These are phyloP conservation scores for Xenopus petersii DNA, from an alignment of 2,797 vertebrate species.

Conservation along the genomic window DNA sequence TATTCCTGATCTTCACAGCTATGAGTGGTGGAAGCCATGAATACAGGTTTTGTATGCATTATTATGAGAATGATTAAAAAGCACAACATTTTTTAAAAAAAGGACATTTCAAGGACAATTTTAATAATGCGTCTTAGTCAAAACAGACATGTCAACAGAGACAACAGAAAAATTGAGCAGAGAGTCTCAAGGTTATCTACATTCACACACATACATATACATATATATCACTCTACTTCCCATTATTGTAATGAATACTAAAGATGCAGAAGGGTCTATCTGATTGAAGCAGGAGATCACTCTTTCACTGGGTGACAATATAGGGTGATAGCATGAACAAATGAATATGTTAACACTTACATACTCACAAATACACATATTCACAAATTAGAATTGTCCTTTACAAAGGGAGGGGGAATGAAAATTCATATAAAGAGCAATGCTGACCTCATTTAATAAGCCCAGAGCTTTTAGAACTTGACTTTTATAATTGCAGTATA, in stretches of 20 bases:
- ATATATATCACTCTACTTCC: conserved; percentile 31
- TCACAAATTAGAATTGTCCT: too few relatives aligned
- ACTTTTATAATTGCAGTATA: not conserved
- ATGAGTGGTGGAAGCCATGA: too few relatives aligned
- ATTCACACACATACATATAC: conserved; percentile 10
- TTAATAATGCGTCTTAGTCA: not conserved
- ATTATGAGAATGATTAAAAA: too few relatives aligned
- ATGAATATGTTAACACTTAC: conserved; percentile 30
- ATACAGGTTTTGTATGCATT: too few relatives aligned
- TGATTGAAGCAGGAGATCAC: conserved; percentile 17
- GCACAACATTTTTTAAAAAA: too few relatives aligned
- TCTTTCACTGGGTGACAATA: conserved; percentile 20
- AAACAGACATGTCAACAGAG: conserved; percentile 2
- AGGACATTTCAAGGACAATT: too few relatives aligned
- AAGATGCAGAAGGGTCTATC: conserved; percentile 29
- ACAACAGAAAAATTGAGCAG: not conserved
- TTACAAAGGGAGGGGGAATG: too few relatives aligned
- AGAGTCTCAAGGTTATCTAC: conserved; percentile 37
- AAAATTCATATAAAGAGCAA: too few relatives aligned
- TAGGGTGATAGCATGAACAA: conserved; percentile 15
- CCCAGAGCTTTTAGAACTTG: too few relatives aligned
- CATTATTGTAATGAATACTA: conserved; percentile 37
- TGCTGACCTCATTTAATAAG: too few relatives aligned
- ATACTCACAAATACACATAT: too few relatives aligned
- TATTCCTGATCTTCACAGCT: too few relatives aligned